Percentiles rank a stretch among this genome's conserved stretches.
phyloP scores from a whole-genome alignment of 2,888 invertebrate species.

The Phaonia tiefii region DNA sequence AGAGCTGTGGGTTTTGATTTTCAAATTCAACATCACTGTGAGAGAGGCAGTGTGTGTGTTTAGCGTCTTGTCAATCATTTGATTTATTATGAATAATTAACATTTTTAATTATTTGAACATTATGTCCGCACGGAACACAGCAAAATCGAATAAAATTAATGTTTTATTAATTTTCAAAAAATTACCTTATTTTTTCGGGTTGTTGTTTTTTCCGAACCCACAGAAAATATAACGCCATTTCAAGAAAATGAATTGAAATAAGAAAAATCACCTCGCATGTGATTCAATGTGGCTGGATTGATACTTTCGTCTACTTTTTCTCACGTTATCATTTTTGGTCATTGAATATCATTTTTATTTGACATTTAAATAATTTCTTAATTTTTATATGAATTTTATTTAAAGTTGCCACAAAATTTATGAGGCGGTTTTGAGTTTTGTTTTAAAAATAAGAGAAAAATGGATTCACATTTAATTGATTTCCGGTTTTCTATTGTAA shows the following conservation, averaged over 20 bases:
- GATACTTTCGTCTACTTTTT: not conserved
- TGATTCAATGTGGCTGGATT: constrained; percentile 13
- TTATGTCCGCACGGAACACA: constrained; percentile 71
- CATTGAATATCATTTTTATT: constrained; percentile 25
- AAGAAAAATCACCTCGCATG: too few species aligned
- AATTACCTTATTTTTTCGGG: constrained; percentile 65
- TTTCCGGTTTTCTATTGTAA: constrained; percentile 6
- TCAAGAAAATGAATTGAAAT: not conserved
- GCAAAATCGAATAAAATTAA: constrained; percentile 65
- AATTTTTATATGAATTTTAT: constrained; percentile 29
- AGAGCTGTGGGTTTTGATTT: constrained; percentile 12
- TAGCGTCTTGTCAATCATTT: constrained; percentile 66
- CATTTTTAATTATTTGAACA: constrained; percentile 79
- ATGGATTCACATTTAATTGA: not conserved
- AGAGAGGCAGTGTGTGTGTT: too few species aligned
- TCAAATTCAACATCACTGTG: not conserved
- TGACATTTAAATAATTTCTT: constrained; percentile 52
- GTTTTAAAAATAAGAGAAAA: too few species aligned
- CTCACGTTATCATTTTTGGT: constrained; percentile 30
- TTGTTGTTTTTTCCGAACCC: not conserved
- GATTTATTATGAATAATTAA: constrained; percentile 78
- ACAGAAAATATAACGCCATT: constrained; percentile 31
- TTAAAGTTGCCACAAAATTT: constrained; percentile 13
- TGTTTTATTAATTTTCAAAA: constrained; percentile 78
- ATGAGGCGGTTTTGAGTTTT: constrained; percentile 32